Evolutionary conservation across 2,113 vertebrate genomes (phyloP), one percentile per base, ranked within the genome.

Genomic region (Clarias gariepinus): DNA sequence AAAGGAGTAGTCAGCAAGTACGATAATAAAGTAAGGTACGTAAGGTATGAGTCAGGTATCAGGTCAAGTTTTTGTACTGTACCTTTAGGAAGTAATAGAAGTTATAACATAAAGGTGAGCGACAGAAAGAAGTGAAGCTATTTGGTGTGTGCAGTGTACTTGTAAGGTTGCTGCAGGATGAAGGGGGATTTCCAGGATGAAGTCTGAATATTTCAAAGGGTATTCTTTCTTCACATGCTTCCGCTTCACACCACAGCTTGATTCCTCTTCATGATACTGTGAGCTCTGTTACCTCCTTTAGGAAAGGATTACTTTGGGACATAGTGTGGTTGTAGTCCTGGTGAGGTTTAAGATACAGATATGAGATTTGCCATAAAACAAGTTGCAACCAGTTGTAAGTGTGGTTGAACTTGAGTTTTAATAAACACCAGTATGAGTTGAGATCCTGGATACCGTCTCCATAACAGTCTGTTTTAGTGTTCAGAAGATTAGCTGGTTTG

Each of bases 171-270:
- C 55, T 55, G 47, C 25, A 66, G 77, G 13, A 81, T 66, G 21
- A 63, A 63, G 78, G 52, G 79, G 80, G 81, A 52, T 63, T 63
- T 82, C 64, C 85, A 66, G 25, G 79, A 82, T 87, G 69, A 82
- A 21, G 85, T 61, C 16, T 28, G 74, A 55, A 53, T 53, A 57
- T 79, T 19, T 19, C 66, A 84, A 57, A 84, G 66, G 66, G 21
- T 36, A 41, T 52, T 76, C 66, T 71, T 53, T 53, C 52, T 71
- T 71, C 66, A 71, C 28, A 10, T 69, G 63, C 30, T 55, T 69
- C 63, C 47, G 16, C 47, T 83, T 57, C 47, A 25, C 64, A 57
- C 30, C 66, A 57, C 82, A 71, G 53, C 25, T 30, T 61, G 15
- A 23, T 83, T 83, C 66, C 33, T 47, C 21, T 47, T 2, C 23